Evolutionary conservation across 1,140 invertebrate genomes (phyloP), one percentile per base, ranked within the genome.

Genomic region (Paramacrobiotus metropolitanus): DNA sequence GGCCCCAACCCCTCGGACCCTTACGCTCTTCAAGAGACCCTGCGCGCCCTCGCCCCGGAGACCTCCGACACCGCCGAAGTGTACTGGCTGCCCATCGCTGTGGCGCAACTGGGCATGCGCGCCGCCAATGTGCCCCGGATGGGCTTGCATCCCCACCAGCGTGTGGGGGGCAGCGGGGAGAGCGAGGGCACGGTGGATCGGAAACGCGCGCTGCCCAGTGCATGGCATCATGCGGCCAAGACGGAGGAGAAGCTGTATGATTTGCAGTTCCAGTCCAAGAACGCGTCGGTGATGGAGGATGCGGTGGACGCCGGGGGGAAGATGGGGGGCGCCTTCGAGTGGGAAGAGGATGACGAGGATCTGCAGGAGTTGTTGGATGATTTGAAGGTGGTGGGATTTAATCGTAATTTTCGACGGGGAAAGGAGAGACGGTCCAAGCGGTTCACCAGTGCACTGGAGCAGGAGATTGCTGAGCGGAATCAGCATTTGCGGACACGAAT

Each of bases 281-380:
- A 24, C 48, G 28, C 9, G 48, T 28, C 28, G 15, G 24, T 9
- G 15, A 20, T 55, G 48, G 24, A 15, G 24, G 48, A 55, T 20
- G 48, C 15, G 48, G 48, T 15, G 15, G 48, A 28, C 15, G 48
- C 48, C 15, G 48, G 9, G 15, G 48, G 24, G 4, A 24, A 15
- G 15, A 28, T 9, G 15, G 24, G 24, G 9, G 48, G 15, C 4
- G 48, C 4, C 4, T 4, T 28, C 15, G 48, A 55, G 4, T 24
- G 4, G 15, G 24, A 55, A 9, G 48, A 55, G 15, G 48, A 55
- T 24, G 48, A 55, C 24, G 48, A 55, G 28, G 48, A 55, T 4
- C 48, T 55, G 48, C 48, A 55, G 48, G 48, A 55, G 48, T 24
- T 55, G 48, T 24, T 55, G 48, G 48, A 55, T 24, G 48, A 55